Evolutionary conservation across 2,797 vertebrate genomes (phyloP).

Genomic region (Manis crassicaudata): DNA sequence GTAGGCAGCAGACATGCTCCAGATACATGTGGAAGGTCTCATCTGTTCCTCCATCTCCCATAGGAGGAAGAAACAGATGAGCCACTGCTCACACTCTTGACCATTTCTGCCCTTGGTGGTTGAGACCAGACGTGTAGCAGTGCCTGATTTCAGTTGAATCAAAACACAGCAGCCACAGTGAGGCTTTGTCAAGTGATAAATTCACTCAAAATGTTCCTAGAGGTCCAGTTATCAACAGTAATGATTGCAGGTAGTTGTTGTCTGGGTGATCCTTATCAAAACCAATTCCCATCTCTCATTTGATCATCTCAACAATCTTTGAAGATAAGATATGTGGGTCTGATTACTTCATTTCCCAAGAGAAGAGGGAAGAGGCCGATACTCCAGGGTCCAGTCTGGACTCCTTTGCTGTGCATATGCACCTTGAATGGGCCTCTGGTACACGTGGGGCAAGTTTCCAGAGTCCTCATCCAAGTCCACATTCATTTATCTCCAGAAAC

Average conservation of each 20-base stretch:
- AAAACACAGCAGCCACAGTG: neutral
- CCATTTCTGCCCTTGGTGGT: neutral
- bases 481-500: neutral
- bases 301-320: neutral
- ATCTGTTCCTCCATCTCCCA: neutral
- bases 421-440: neutral
- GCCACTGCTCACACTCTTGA: neutral
- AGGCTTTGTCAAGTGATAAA: neutral
- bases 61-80: neutral
- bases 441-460: too few relatives aligned
- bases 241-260: neutral
- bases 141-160: neutral
- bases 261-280: neutral
- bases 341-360: neutral
- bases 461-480: neutral
- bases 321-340: neutral
- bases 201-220: neutral
- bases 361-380: neutral
- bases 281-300: neutral
- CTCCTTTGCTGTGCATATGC: neutral
- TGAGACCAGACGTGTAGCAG: neutral
- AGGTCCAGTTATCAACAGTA: neutral
- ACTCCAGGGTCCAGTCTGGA: neutral
- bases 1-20: neutral
- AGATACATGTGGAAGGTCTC: neutral